These are phyloP conservation scores for Tipula helvola DNA, from an alignment of 2,888 invertebrate species.

Conservation along the genomic window DNA sequence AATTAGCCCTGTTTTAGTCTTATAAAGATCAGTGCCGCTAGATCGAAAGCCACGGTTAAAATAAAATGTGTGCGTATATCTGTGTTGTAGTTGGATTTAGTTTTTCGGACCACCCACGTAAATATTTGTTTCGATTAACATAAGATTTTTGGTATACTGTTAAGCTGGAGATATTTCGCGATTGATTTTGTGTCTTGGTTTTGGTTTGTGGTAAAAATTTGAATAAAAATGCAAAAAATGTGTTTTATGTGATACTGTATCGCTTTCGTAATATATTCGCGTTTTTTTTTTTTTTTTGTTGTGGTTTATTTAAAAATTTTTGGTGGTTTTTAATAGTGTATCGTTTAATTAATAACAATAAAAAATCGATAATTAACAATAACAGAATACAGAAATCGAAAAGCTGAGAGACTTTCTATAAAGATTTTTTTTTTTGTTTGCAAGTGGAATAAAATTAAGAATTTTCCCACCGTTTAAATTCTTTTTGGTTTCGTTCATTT, in stretches of 20 bases:
- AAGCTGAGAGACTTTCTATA: not conserved
- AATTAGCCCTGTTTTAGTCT: not conserved
- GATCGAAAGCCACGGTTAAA: not conserved
- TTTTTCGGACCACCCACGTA: not conserved
- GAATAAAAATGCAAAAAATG: not conserved
- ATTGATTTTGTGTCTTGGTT: not conserved
- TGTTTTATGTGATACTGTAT: not conserved
- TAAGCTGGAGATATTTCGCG: not conserved
- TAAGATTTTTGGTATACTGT: not conserved
- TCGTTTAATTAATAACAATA: not conserved
- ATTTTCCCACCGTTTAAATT: not conserved
- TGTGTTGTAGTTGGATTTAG: not conserved
- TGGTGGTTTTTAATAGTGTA: not conserved
- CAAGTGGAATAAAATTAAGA: not conserved
- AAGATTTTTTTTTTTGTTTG: not conserved
- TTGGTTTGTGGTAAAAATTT: not conserved
- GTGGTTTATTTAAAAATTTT: not conserved
- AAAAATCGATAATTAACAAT: not conserved
- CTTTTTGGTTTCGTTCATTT: not conserved
- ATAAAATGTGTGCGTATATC: not conserved
- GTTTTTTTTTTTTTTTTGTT: not conserved
- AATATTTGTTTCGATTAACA: not conserved
- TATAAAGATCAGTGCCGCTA: not conserved
- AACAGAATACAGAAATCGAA: not conserved
- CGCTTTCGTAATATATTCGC: not conserved